A percentile compares a stretch with the other conserved stretches of the same genome.
Evolutionary conservation across 2,888 invertebrate genomes (phyloP).

Genomic region (Hetaerina titia): DNA sequence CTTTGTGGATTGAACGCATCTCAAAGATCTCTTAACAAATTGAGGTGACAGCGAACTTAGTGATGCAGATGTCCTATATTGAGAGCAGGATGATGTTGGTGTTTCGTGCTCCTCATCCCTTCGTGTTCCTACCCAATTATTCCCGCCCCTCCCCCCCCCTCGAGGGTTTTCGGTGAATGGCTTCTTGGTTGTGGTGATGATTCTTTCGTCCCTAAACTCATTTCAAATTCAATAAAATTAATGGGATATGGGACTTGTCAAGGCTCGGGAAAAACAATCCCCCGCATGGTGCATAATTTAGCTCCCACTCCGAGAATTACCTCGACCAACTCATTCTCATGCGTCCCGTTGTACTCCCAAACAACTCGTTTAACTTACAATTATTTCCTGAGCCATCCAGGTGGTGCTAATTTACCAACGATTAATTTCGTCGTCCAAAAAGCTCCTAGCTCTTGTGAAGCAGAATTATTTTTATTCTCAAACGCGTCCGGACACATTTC

Average conservation of each 20-base stretch:
- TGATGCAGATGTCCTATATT: not conserved
- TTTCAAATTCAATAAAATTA: constrained; percentile 27
- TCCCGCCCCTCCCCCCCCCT: not conserved
- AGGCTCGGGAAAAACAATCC: not conserved
- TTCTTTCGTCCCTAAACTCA: not conserved
- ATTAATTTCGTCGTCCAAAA: not conserved
- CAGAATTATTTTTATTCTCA: not conserved
- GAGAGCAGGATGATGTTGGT: not conserved
- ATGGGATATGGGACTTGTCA: not conserved
- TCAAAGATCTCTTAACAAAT: not conserved
- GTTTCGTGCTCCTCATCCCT: not conserved
- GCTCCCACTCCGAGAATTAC: not conserved
- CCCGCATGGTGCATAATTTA: not conserved
- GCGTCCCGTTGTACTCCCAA: not conserved
- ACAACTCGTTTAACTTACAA: not conserved
- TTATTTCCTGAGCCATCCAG: not conserved
- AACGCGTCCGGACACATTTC: not conserved
- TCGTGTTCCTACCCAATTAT: not conserved
- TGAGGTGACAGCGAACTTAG: not conserved
- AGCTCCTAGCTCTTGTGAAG: not conserved
- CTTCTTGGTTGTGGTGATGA: not conserved
- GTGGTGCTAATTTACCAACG: not conserved
- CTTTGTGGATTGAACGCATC: not conserved
- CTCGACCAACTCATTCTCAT: not conserved
- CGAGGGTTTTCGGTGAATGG: not conserved